Conservation (phyloP, 2,888 invertebrate genomes). For the Caenorhabditis sulstoni region DNA sequence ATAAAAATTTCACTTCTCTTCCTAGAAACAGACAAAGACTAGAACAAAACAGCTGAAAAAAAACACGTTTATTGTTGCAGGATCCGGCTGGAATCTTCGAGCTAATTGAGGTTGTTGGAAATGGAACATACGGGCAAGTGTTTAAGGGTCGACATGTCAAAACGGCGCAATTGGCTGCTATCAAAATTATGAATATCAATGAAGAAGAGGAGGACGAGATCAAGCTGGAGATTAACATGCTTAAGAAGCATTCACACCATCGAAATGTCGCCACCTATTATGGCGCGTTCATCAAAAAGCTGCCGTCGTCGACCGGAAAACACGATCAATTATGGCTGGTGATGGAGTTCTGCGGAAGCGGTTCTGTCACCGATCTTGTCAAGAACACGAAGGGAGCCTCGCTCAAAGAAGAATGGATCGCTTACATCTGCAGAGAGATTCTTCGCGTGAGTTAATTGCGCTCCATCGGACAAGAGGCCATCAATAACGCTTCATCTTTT, state of each 20-base stretch:
- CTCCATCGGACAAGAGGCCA: background rate
- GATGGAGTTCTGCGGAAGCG: constrained; percentile 99
- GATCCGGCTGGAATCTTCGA: constrained; percentile 99
- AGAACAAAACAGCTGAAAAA: constrained; percentile 15
- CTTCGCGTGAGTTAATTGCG: constrained; percentile 77
- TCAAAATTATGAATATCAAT: constrained; percentile 99
- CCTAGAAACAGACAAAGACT: background rate
- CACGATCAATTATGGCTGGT: constrained; percentile 98
- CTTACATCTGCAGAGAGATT: constrained; percentile 95
- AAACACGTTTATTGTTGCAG: constrained; percentile 85
- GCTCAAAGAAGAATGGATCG: constrained; percentile 99
- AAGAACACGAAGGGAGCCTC: constrained; percentile 99
- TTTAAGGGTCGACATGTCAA: constrained; percentile 99
- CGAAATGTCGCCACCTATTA: constrained; percentile 99
- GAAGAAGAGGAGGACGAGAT: constrained; percentile 99
- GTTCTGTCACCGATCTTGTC: constrained; percentile 98
- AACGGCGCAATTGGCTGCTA: constrained; percentile 99
- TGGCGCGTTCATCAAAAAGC: constrained; percentile 99
- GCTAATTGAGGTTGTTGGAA: constrained; percentile 99
- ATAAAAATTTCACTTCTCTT: no score
- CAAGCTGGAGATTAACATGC: constrained; percentile 98
- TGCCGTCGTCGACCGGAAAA: constrained; percentile 87
- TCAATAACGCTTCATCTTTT: constrained; percentile 82
- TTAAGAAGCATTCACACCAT: constrained; percentile 98
- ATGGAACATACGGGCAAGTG: constrained; percentile 99